Base-by-base conservation (phyloP, 92 coral and sea anemone species). In the Siderastrea radians region DNA sequence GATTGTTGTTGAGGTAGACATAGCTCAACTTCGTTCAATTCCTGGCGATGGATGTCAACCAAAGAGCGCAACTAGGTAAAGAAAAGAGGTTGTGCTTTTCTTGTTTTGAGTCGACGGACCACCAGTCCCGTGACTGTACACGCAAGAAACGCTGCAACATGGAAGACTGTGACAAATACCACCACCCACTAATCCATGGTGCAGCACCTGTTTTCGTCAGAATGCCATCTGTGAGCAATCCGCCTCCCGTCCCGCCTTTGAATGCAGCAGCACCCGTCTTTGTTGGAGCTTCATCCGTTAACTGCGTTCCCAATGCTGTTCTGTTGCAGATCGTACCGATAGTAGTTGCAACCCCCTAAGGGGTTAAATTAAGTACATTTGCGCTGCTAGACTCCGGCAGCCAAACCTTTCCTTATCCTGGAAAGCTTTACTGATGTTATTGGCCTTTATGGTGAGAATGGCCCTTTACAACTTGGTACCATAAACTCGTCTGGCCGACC, bases 371-470 rank as follows among this genome's bases (percentile, higher is more conserved):
- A 44, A 68, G 78, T 49, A 93, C 79, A 15, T 92, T 83, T 87
- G 95, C 91, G n/a, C 86, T 86, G 14, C 91, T 92, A 65, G 91
- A 89, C 86, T 93, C 90, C 38, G 93, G 91, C 38, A 86, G 91
- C 54, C 91, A 92, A 61, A 68, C 92, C 92, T 5, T 72, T 91
- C 6, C 87, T 89, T 5, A 81, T 86, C 65, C 67, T 90, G 6
- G 92, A 83, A 50, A 68, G 58, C 51, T 87, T 87, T 83, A 88
- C 81, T 77, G 80, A 75, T 10, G 68, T 67, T 10, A 75, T 75
- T 38, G 80, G 80, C 10, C 68, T 43, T 16, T 11, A 0, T 55
- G 67, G 67, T 26, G 1, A 38, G 52, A 67, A 75, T 57, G 26
- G 68, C 67, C 80, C 67, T 43, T 12, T 75, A 59, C 69, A 59